Evolutionary conservation across 2,797 vertebrate genomes (phyloP).

Genomic region (Ptychobarbus kaznakovi): DNA sequence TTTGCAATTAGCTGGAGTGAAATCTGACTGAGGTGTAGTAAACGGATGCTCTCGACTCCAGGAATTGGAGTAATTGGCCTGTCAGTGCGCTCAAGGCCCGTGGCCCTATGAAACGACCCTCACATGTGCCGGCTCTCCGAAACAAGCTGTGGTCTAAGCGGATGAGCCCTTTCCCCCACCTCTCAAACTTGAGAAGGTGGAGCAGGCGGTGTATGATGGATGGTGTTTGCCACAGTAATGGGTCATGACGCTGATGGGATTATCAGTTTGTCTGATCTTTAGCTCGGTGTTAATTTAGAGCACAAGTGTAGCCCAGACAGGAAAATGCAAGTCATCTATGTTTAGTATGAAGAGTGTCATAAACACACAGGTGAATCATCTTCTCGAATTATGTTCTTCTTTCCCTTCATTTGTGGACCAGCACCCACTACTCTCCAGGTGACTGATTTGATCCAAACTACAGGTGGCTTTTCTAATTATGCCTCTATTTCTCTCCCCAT

Average conservation of each 20-base stretch:
- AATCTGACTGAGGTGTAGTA: constrained; percentile 18
- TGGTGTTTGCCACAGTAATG: neutral
- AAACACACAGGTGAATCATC: constrained; percentile 51
- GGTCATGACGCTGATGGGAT: neutral
- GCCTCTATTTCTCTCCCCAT: constrained; percentile 3
- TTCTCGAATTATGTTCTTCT: constrained; percentile 56
- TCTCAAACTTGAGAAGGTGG: constrained; percentile 6
- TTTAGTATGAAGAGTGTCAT: constrained; percentile 13
- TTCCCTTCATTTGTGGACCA: constrained; percentile 49
- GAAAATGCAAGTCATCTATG: constrained; percentile 16
- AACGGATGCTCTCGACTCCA: neutral
- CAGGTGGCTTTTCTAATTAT: constrained; percentile 59
- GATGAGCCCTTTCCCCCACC: neutral
- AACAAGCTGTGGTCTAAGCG: neutral
- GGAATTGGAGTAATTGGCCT: constrained; percentile 36
- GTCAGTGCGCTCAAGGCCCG: constrained; percentile 3
- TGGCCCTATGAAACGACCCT: constrained; percentile 10
- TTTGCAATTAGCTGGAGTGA: constrained; percentile 29
- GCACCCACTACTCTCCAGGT: constrained; percentile 41
- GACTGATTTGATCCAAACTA: constrained; percentile 42
- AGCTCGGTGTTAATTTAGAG: constrained; percentile 26
- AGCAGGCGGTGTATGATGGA: constrained; percentile 26
- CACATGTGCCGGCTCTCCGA: neutral
- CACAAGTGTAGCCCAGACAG: constrained; percentile 18
- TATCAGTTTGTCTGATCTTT: constrained; percentile 28